Conservation (phyloP, 2,888 invertebrate genomes). For the Eudasyphora cyanicolor region DNA sequence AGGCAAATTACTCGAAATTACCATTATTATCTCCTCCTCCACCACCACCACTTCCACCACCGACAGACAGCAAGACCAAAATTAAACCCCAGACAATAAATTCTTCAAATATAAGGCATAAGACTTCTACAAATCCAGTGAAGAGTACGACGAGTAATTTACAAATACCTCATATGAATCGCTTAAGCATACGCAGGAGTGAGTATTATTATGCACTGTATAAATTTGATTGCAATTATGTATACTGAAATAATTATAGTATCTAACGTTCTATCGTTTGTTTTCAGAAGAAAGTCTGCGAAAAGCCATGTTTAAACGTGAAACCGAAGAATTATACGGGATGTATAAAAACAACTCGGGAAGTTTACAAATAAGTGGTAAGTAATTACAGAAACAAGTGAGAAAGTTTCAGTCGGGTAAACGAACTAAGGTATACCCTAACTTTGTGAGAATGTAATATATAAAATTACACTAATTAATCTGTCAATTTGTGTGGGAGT, state of each 20-base stretch:
- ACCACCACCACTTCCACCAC: neutral
- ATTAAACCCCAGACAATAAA: neutral
- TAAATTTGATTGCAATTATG: neutral
- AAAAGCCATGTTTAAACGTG: constrained; percentile 78
- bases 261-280: constrained; percentile 50
- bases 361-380: constrained; percentile 76
- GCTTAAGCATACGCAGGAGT: constrained; percentile 73
- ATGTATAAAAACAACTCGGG: constrained; percentile 71
- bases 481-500: no score
- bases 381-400: neutral
- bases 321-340: constrained; percentile 69
- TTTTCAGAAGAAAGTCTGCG: constrained; percentile 75
- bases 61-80: constrained; percentile 1
- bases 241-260: constrained; percentile 39
- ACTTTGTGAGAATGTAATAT: neutral
- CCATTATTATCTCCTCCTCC: constrained; percentile 32
- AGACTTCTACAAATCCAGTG: neutral
- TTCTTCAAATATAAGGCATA: neutral
- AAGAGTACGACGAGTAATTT: constrained; percentile 22
- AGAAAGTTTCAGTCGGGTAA: no score
- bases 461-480: no score
- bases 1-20: constrained; percentile 67
- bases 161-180: constrained; percentile 1
- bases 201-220: constrained; percentile 62
- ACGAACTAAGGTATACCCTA: no score